phyloP scores from a whole-genome alignment of 2,888 invertebrate species.

The Protophormia terraenovae region DNA sequence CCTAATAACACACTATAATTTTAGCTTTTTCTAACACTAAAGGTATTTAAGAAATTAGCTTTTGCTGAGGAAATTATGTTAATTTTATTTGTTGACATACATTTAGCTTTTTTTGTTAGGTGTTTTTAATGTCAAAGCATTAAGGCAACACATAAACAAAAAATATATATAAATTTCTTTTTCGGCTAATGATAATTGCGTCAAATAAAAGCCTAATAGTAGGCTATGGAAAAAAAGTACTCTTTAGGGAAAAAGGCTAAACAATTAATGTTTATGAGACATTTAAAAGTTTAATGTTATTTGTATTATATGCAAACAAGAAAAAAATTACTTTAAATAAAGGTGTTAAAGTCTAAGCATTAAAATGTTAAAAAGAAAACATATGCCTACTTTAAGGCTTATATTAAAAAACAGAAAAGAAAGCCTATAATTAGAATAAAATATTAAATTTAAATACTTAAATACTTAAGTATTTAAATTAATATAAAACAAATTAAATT shows the following conservation, averaged over 20 bases:
- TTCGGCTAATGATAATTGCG: slow-evolving; percentile 47
- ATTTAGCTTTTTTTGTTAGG: background rate
- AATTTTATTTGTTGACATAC: slow-evolving; percentile 44
- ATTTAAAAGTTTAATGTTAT: background rate
- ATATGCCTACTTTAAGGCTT: slow-evolving; percentile 1
- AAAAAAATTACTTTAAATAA: background rate
- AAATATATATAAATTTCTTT: background rate
- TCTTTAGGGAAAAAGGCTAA: background rate
- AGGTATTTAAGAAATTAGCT: background rate
- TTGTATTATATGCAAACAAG: background rate
- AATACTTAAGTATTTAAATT: background rate
- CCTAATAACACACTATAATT: slow-evolving; percentile 11
- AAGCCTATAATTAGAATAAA: too few species aligned
- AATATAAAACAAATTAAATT: too few species aligned
- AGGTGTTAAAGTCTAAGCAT: background rate
- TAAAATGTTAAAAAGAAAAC: background rate
- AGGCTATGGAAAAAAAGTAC: slow-evolving; percentile 11
- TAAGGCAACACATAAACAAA: background rate
- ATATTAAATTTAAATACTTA: background rate
- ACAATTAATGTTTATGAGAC: background rate
- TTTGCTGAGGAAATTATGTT: slow-evolving; percentile 6
- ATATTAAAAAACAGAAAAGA: too few species aligned
- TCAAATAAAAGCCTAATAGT: slow-evolving; percentile 54
- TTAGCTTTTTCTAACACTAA: background rate
- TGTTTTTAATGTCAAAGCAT: background rate